These are phyloP conservation scores for Elachura formosa DNA, from an alignment of 2,113 vertebrate genomes.

Conservation along the genomic window DNA sequence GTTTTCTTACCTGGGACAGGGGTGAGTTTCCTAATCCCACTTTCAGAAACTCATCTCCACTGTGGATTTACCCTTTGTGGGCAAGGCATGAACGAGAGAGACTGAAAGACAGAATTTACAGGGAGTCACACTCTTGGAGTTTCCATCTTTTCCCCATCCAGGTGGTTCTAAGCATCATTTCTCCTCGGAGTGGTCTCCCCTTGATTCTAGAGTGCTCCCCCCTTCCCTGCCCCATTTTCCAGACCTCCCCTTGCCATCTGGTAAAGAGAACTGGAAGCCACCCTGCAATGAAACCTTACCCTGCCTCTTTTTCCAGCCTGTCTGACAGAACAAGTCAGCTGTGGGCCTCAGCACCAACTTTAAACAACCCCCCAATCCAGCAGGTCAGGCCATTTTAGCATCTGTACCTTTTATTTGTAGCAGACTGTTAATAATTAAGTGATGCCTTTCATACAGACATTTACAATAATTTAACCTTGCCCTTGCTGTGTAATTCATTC, in stretches of 20 bases:
- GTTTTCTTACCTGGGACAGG: not conserved
- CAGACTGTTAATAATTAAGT: slow-evolving; percentile 66
- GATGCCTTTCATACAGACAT: slow-evolving; percentile 66
- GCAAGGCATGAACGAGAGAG: not conserved
- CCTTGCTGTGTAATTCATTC: slow-evolving; percentile 57
- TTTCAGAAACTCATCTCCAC: not conserved
- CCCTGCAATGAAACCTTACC: slow-evolving; percentile 43
- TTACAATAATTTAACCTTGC: slow-evolving; percentile 67
- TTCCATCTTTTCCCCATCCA: not conserved
- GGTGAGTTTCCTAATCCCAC: not conserved
- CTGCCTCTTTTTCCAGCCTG: slow-evolving; percentile 44
- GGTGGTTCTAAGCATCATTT: not conserved
- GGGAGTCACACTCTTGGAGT: not conserved
- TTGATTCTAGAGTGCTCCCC: not conserved
- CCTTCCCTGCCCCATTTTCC: not conserved
- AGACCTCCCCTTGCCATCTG: slow-evolving; percentile 20
- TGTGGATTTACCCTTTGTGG: not conserved
- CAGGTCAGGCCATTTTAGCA: slow-evolving; percentile 51
- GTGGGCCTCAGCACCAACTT: slow-evolving; percentile 37
- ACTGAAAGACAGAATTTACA: not conserved
- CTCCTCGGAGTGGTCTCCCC: fast-evolving
- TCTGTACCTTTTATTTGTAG: slow-evolving; percentile 62
- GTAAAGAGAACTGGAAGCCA: not conserved
- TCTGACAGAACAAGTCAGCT: slow-evolving; percentile 43
- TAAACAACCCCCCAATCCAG: slow-evolving; percentile 16